Conservation (phyloP, 92 coral and sea anemone species). For the Umimayanthus kanabou region DNA sequence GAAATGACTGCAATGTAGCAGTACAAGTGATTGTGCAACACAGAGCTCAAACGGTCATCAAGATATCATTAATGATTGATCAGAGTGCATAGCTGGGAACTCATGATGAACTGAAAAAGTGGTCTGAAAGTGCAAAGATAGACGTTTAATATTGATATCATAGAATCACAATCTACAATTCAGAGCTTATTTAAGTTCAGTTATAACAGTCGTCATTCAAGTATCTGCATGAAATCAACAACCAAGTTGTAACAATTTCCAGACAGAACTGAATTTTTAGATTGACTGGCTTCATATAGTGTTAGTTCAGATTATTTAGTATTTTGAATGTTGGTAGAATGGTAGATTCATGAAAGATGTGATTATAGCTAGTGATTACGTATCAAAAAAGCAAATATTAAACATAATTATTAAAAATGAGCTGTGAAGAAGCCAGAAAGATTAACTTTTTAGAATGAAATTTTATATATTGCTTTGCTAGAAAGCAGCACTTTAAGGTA, state of each 20-base stretch:
- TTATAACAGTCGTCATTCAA: neutral
- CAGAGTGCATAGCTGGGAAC: neutral
- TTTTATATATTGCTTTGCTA: constrained; percentile 54
- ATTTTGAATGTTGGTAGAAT: constrained; percentile 13
- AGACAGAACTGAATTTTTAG: constrained; percentile 22
- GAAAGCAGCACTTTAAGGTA: constrained; percentile 38
- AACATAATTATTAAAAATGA: neutral
- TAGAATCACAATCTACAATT: neutral
- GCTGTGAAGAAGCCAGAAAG: constrained; percentile 23
- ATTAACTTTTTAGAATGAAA: constrained; percentile 46
- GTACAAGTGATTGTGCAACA: neutral
- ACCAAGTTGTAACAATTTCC: constrained; percentile 30
- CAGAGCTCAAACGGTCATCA: neutral
- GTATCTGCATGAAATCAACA: constrained; percentile 12
- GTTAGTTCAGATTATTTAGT: constrained; percentile 14
- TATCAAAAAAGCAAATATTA: neutral
- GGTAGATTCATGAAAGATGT: neutral
- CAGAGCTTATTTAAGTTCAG: constrained; percentile 17
- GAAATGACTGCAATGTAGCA: neutral
- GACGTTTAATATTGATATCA: neutral
- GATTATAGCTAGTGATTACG: neutral
- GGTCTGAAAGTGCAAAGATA: constrained; percentile 5
- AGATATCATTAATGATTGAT: neutral
- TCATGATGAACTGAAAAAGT: neutral
- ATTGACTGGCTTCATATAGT: neutral